Evolutionary conservation across 2,797 vertebrate species (phyloP).

Genomic region (Argentina silus): DNA sequence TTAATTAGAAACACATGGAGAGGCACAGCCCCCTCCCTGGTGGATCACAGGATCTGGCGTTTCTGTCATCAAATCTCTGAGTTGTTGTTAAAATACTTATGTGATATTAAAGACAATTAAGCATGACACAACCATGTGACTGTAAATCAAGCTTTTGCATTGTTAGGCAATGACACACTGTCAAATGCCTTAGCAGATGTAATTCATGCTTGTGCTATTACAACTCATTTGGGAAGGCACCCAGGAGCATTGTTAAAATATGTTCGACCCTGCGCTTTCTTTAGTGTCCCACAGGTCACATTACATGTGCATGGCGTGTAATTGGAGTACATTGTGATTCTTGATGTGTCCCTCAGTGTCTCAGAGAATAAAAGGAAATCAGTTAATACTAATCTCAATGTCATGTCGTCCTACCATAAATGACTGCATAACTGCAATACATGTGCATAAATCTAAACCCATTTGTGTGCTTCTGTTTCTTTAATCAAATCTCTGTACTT

Average conservation of each 20-base stretch:
- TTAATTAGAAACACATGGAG: conserved; percentile 28
- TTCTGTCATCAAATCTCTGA: conserved; percentile 19
- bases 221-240: neutral
- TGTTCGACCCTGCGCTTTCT: neutral
- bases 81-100: conserved; percentile 11
- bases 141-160: conserved; percentile 16
- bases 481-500: neutral
- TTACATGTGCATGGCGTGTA: conserved; percentile 4
- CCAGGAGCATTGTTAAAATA: conserved; percentile 4
- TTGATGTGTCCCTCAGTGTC: conserved; percentile 4
- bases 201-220: conserved; percentile 11
- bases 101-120: conserved; percentile 12
- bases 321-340: conserved; percentile 3
- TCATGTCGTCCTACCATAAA: neutral
- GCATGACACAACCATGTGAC: conserved; percentile 6
- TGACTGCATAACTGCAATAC: neutral
- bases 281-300: conserved; percentile 1
- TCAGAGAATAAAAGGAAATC: conserved; percentile 1
- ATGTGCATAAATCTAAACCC: neutral
- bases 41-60: conserved; percentile 3
- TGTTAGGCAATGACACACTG: conserved; percentile 11
- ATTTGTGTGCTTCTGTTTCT: neutral
- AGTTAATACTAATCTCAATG: neutral
- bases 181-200: conserved; percentile 11
- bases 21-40: conserved; percentile 11